Base-by-base conservation (phyloP, 92 coral and sea anemone species). In the Phenganax subtilis region DNA sequence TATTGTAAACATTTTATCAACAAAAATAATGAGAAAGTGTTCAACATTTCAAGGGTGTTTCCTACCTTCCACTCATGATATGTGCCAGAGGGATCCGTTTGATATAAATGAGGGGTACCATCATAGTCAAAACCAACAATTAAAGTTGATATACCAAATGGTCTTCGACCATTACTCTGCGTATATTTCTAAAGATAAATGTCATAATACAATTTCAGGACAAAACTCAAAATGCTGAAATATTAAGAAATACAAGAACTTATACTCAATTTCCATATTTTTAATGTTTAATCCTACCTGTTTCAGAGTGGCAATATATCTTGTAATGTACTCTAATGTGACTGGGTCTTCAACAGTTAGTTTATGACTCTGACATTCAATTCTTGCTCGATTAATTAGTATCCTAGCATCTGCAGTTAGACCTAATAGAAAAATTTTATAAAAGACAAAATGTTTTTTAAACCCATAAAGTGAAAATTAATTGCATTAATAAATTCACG, bases 71-170 rank as follows among this genome's bases (percentile, higher is more conserved):
- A 94, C 62, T 97, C 92, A 77, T 94, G 98, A 79, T 94, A 94
- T 6, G 98, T 94, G 15, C 98, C 98, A 12, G 98, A 94, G 57
- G 98, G 98, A 72, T 94, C 98, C 72, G 98, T 94, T 77, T 94
- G 98, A 85, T 92, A 94, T 12, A 94, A 92, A 63, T 89, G 89
- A 29, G 98, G 96, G 44, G 96, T 92, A 11, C 98, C 98, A 87
- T 94, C 98, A 75, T 84, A 87, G 67, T 94, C 98, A 86, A 94
- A 94, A 25, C 98, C 98, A 79, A 93, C 94, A 84, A 94, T 94
- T 15, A 94, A 87, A 5, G 98, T 90, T 14, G 98, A 94, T 20
- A 94, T 91, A 81, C 98, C 98, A 92, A 94, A 94, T 30, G 98
- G 98, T 70, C 98, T 81, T 64, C 97, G 87, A 31, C 98, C 98